Conservation (phyloP, 2,113 vertebrate species). For the Ellobius talpinus region DNA sequence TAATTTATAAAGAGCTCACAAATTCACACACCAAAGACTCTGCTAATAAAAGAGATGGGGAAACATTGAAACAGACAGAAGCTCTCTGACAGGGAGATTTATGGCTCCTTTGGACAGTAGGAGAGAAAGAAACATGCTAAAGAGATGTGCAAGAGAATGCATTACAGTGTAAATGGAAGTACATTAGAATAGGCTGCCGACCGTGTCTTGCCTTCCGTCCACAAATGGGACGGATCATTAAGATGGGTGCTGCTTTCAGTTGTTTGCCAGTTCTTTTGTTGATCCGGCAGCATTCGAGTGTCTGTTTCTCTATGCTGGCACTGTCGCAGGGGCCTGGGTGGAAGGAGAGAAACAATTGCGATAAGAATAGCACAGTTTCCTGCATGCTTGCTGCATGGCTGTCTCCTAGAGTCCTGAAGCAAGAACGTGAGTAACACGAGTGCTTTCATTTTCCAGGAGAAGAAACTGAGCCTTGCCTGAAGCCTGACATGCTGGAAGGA, state of each 20-base stretch:
- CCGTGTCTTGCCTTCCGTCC: not conserved
- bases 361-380: not conserved
- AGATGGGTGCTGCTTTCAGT: not conserved
- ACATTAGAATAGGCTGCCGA: not conserved
- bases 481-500: not conserved
- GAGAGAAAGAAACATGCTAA: slow-evolving; percentile 16
- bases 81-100: slow-evolving; percentile 36
- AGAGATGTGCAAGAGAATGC: not conserved
- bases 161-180: slow-evolving; percentile 4
- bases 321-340: not conserved
- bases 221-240: not conserved
- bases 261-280: not conserved
- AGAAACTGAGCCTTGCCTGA: not conserved
- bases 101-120: not conserved
- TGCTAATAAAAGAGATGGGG: not conserved
- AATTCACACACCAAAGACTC: slow-evolving; percentile 39
- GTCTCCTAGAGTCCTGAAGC: not conserved
- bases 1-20: slow-evolving; percentile 31
- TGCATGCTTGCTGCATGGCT: not conserved
- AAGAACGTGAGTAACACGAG: not conserved
- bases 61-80: slow-evolving; percentile 31
- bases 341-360: not conserved
- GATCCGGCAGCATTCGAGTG: not conserved
- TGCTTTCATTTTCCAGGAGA: slow-evolving; percentile 20
- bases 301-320: not conserved